phyloP scores from a whole-genome alignment of 2,888 invertebrate genomes.

The Pyrrhosoma nymphula region DNA sequence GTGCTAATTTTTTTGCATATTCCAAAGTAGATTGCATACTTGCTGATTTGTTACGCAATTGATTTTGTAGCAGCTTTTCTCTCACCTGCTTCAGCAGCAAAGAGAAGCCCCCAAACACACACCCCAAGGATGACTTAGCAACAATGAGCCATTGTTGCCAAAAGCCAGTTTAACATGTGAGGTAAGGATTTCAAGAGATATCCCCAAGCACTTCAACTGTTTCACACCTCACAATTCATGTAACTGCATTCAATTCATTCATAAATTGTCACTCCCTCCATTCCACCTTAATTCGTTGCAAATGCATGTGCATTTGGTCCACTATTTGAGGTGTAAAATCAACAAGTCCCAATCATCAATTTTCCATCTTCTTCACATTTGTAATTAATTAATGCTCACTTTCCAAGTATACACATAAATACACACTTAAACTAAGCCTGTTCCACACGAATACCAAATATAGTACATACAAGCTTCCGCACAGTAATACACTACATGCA shows the following conservation, averaged over 20 bases:
- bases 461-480: no score
- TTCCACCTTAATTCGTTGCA: slow-evolving; percentile 36
- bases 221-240: slow-evolving; percentile 55
- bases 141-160: not conserved
- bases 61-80: slow-evolving; percentile 6
- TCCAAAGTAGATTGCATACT: not conserved
- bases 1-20: not conserved
- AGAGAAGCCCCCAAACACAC: not conserved
- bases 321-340: slow-evolving; percentile 5
- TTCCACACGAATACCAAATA: no score
- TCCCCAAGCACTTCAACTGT: slow-evolving; percentile 12
- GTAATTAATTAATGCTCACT: not conserved
- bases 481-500: no score
- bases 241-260: slow-evolving; percentile 28
- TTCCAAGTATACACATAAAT: not conserved
- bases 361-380: not conserved
- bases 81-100: slow-evolving; percentile 10
- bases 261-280: slow-evolving; percentile 53
- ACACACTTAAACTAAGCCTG: no score
- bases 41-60: not conserved
- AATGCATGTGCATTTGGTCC: slow-evolving; percentile 5
- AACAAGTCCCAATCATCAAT: not conserved
- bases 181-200: not conserved
- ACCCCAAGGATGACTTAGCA: not conserved
- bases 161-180: not conserved